These are phyloP conservation scores for Hylyphantes graminicola DNA, from an alignment of 1,140 invertebrate genomes.

Conservation along the genomic window DNA sequence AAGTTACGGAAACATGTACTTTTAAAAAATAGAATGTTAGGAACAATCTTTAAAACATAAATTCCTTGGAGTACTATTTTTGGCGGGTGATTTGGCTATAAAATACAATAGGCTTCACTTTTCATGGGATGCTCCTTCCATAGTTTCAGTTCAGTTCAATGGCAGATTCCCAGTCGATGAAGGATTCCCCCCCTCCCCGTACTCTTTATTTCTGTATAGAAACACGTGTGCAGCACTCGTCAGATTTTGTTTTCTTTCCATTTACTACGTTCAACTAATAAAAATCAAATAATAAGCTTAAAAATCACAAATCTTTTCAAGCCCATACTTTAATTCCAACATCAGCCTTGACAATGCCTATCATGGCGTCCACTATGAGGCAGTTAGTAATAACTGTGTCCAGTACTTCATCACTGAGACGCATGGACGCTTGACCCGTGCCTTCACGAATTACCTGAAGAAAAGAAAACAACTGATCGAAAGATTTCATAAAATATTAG, in stretches of 20 bases:
- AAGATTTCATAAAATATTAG: background rate
- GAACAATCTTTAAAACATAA: too few relatives aligned
- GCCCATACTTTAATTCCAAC: constrained; percentile 68
- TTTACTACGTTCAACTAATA: background rate
- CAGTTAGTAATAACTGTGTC: constrained; percentile 70
- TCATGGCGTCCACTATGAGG: constrained; percentile 67
- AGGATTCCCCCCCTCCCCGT: too few relatives aligned
- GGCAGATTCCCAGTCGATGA: too few relatives aligned
- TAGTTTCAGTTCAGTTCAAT: too few relatives aligned
- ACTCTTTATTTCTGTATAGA: too few relatives aligned
- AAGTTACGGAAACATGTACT: too few relatives aligned
- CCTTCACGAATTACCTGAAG: constrained; percentile 67
- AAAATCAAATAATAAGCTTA: constrained; percentile 45
- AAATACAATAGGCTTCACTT: too few relatives aligned
- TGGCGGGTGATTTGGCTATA: too few relatives aligned
- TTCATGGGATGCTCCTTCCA: too few relatives aligned
- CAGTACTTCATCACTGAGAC: constrained; percentile 62
- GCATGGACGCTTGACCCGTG: constrained; percentile 67
- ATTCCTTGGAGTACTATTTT: too few relatives aligned
- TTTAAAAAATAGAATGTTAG: too few relatives aligned
- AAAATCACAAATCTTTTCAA: background rate
- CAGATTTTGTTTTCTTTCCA: background rate
- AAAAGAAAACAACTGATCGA: background rate
- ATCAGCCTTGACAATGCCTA: constrained; percentile 68
- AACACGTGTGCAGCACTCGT: too few relatives aligned